Evolutionary conservation across 2,888 invertebrate genomes (phyloP).

Genomic region (Drosophila parthenogenetica): DNA sequence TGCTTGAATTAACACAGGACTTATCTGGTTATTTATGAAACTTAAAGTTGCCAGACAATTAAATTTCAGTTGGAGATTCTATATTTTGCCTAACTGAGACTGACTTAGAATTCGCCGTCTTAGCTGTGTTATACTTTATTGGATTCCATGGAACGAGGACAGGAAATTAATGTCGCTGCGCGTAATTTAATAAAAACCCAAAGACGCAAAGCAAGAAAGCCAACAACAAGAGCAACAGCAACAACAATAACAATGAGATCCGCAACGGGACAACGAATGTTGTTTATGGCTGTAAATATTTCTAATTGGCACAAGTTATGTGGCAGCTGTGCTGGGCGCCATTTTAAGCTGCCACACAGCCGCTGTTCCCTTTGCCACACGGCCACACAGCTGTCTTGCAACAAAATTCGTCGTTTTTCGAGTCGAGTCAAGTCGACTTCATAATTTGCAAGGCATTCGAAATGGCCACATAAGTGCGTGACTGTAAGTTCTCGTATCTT

Average conservation of each 20-base stretch:
- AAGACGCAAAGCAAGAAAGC: conserved; percentile 28
- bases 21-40: conserved; percentile 16
- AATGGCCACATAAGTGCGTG: conserved; percentile 42
- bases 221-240: conserved; percentile 1
- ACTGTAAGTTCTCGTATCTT: conserved; percentile 45
- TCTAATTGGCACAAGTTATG: conserved; percentile 67
- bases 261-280: conserved; percentile 61
- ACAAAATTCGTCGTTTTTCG: conserved; percentile 1
- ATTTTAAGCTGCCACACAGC: conserved; percentile 14
- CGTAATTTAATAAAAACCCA: conserved; percentile 69
- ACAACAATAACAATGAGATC: conserved; percentile 28
- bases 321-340: conserved; percentile 48
- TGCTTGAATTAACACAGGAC: conserved; percentile 24
- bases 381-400: neutral
- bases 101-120: conserved; percentile 27
- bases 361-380: neutral
- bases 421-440: conserved; percentile 19
- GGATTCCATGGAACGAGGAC: conserved; percentile 46
- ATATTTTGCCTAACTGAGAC: conserved; percentile 21
- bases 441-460: conserved; percentile 45
- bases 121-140: conserved; percentile 63
- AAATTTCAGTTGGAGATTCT: conserved; percentile 7
- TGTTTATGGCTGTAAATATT: conserved; percentile 74
- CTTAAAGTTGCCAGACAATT: conserved; percentile 22
- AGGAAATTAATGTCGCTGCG: conserved; percentile 63